Evolutionary conservation across 2,888 invertebrate genomes (phyloP), one percentile per base, ranked within the genome.

Genomic region (Ptychoptera contaminata): DNA sequence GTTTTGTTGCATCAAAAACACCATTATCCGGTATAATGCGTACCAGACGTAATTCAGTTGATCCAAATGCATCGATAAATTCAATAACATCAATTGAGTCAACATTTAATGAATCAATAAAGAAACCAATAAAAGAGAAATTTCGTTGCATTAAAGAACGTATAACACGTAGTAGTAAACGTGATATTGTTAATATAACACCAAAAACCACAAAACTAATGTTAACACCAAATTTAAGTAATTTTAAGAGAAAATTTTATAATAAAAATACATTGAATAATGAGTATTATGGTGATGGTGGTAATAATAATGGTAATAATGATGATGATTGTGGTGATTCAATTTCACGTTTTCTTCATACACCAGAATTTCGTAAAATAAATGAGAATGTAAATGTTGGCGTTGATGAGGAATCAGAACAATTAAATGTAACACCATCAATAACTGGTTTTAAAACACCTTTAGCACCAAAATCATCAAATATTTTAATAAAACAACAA

Each of bases 1-100:
- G 63, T 45, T 65, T 66, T 52, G 64, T 61, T 10, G 60, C 62
- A 1, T 59, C 58, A 35, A 57, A 60, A 46, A 64, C 63, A 14
- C 63, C 62, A 29, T 54, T 63, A 38, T 54, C 56, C n/a, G 61
- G 57, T 43, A 58, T 56, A 48, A 50, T 56, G 32, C 49, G 54
- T n/a, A 49, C 51, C 6, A 44, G 55, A 34, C 52, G 56, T 36
- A 53, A 51, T 49, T 56, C 56, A 36, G 52, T 54, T 36, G 56
- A 56, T 53, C 57, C 56, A 29, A 58, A 65, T 52, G 58, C 59
- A 43, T 64, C 65, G 8, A 50, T 63, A 8, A 58, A 56, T 46
- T 65, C 65, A 16, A 50, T 61, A 46, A 56, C 58, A 37, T 63
- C 63, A 7, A 55, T 61, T 8, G 62, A 62, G 44, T 55, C 53